A percentile compares a stretch with the other conserved stretches of the same genome.
These are phyloP conservation scores for Trichomycterus rosablanca DNA, from an alignment of 2,113 vertebrate species.

Conservation along the genomic window DNA sequence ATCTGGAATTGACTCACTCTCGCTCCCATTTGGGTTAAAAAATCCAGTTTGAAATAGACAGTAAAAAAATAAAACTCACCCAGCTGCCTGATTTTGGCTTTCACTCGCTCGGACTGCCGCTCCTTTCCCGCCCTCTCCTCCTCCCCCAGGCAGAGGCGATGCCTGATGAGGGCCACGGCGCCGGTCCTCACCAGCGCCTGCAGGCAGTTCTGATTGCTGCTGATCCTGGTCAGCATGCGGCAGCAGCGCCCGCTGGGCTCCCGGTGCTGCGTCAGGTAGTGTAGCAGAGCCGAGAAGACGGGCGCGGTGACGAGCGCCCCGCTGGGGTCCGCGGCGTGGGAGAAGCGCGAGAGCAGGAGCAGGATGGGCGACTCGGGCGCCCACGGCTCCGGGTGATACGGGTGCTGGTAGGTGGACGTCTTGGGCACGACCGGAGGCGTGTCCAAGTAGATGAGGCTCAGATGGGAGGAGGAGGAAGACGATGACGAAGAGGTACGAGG, in stretches of 20 bases:
- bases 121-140: background rate
- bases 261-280: constrained; percentile 72
- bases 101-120: constrained; percentile 56
- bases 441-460: constrained; percentile 49
- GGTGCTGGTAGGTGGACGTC: constrained; percentile 55
- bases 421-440: constrained; percentile 53
- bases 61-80: too few relatives aligned
- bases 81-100: constrained; percentile 53
- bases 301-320: constrained; percentile 64
- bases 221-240: constrained; percentile 74
- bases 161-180: constrained; percentile 66
- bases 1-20: too few relatives aligned
- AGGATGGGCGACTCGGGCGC: constrained; percentile 77
- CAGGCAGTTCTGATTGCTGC: constrained; percentile 82
- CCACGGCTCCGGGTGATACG: constrained; percentile 76
- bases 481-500: constrained; percentile 38
- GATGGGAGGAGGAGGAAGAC: constrained; percentile 32
- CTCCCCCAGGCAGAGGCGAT: constrained; percentile 65
- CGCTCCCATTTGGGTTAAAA: too few relatives aligned
- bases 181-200: constrained; percentile 79
- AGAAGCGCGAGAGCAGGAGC: constrained; percentile 81
- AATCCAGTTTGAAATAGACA: too few relatives aligned
- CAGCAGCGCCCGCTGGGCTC: constrained; percentile 77
- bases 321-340: constrained; percentile 77
- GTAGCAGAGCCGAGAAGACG: constrained; percentile 67